Evolutionary conservation across 2,113 vertebrate species (phyloP).

Genomic region (Pseudorhombus dupliciocellatus): DNA sequence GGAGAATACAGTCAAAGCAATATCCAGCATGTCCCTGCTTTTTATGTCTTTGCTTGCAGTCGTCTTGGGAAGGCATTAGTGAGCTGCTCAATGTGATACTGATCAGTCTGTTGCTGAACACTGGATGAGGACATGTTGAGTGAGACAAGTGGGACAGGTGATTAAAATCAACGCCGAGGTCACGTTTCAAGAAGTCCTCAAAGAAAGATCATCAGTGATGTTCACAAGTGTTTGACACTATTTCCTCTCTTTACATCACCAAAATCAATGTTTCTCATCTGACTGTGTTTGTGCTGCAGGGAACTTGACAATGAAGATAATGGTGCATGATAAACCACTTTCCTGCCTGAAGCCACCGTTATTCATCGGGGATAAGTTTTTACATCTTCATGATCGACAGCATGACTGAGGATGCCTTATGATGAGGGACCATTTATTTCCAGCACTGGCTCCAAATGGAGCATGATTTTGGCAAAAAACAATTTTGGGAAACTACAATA

Average conservation of each 20-base stretch:
- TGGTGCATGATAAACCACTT: conserved; percentile 21
- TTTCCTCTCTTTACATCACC: background rate
- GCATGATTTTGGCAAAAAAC: conserved; percentile 30
- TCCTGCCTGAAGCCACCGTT: background rate
- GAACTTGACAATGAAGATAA: conserved; percentile 31
- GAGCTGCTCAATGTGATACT: too few species aligned
- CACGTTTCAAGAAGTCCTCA: background rate
- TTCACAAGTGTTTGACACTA: conserved; percentile 27
- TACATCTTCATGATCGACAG: conserved; percentile 32
- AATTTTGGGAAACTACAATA: conserved; percentile 45
- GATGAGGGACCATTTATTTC: conserved; percentile 42
- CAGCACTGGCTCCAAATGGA: conserved; percentile 31
- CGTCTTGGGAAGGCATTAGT: too few species aligned
- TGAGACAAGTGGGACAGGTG: too few species aligned
- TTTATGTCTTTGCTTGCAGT: too few species aligned
- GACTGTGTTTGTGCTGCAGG: conserved; percentile 2
- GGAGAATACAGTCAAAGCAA: too few species aligned
- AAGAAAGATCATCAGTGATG: background rate
- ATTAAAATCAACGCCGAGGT: too few species aligned
- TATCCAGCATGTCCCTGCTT: too few species aligned
- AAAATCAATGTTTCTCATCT: conserved; percentile 19
- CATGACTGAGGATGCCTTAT: conserved; percentile 20
- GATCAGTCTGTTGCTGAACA: too few species aligned
- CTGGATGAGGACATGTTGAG: too few species aligned
- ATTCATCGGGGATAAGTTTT: conserved; percentile 30